These are phyloP conservation scores for Picus viridis DNA, from an alignment of 2,797 vertebrate genomes.

Conservation along the genomic window DNA sequence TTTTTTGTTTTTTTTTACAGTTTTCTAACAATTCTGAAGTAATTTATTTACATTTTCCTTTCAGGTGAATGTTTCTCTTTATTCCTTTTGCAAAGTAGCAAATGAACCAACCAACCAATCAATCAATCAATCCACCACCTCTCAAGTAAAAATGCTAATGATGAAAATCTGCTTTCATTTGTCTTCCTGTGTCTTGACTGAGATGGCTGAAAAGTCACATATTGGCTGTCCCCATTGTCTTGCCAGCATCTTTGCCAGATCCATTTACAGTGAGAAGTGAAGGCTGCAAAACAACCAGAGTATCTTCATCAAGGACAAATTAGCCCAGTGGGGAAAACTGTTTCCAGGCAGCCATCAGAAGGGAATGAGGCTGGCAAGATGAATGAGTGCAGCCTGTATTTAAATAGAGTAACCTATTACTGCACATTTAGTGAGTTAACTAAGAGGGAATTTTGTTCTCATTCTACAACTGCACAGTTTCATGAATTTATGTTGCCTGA, in stretches of 20 bases:
- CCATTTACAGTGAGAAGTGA: neutral
- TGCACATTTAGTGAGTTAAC: neutral
- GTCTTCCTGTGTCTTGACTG: neutral
- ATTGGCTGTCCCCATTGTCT: neutral
- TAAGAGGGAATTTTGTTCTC: neutral
- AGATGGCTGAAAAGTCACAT: neutral
- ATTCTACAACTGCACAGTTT: neutral
- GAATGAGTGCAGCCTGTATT: neutral
- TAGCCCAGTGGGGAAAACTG: neutral
- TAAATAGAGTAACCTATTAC: neutral
- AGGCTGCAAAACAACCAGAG: neutral
- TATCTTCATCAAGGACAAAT: neutral
- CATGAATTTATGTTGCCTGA: neutral
- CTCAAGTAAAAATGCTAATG: neutral
- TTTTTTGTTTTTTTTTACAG: neutral
- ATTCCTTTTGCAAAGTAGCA: neutral
- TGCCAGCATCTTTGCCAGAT: neutral
- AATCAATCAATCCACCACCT: neutral
- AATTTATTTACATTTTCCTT: neutral
- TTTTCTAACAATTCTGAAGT: neutral
- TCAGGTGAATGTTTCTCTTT: neutral
- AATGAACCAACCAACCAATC: neutral
- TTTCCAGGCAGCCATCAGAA: neutral
- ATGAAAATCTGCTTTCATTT: neutral
- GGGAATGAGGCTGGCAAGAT: neutral